Evolutionary conservation across 2,888 invertebrate genomes (phyloP), one percentile per base, ranked within the genome.

Genomic region (Azorinus chamasolen): DNA sequence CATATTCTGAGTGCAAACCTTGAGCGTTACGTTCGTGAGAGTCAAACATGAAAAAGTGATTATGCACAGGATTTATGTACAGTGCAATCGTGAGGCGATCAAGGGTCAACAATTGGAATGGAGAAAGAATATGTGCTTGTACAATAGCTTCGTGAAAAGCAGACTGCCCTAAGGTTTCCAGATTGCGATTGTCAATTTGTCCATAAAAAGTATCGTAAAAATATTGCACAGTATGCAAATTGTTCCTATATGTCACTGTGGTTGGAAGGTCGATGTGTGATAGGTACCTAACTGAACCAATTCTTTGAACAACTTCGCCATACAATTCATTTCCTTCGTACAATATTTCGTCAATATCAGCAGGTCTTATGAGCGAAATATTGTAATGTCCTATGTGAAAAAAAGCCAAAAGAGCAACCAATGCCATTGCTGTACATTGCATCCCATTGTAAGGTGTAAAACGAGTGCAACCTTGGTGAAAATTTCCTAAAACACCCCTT

Each of bases 401-500:
- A 63, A 63, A 43, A 2, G 20, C 32, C 4, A 63, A 10, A 20
- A 57, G 22, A 20, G 66, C 57, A 48, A 66, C n/a, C n/a, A 66
- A 25, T 32, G 66, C 66, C n/a, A 66, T 50, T 12, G 66, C 66
- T n/a, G 66, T 66, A 25, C 66, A 50, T 48, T 66, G 66, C 57
- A 57, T 57, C n/a, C 66, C 64, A 37, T 37, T 55, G 37, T 22
- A 65, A 14, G 64, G 64, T 20, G 22, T n/a, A 65, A 46, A 55
- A 27, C 24, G 5, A 18, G 6, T 12, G 22, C 27, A 65, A 4
- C 55, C 64, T 54, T 65, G 64, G 32, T 65, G 64, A 18, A 45
- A 22, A 65, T 65, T 65, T 16, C 55, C 61, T 37, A 54, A 32
- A 53, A 54, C 20, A 46, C 54, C 37, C 16, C 27, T 37, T 37